phyloP scores from a whole-genome alignment of 2,797 vertebrate species.

The Atherinosoma microstoma region DNA sequence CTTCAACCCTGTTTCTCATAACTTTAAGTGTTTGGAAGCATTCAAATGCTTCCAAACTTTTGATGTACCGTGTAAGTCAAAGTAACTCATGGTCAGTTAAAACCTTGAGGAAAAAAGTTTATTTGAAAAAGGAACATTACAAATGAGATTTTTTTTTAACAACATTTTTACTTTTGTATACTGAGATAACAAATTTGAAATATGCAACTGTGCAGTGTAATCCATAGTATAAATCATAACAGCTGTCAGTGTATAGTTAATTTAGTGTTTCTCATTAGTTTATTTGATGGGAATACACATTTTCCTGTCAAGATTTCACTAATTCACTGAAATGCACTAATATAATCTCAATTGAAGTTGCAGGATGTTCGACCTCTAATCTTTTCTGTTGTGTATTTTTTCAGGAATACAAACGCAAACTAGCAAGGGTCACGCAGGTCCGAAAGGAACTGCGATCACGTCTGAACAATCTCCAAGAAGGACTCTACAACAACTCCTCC shows the following conservation, averaged over 20 bases:
- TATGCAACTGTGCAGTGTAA: too few relatives aligned
- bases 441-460: constrained; percentile 96
- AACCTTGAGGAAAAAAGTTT: neutral
- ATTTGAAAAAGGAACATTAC: neutral
- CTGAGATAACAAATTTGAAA: neutral
- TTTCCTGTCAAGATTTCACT: too few relatives aligned
- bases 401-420: constrained; percentile 97
- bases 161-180: neutral
- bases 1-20: too few relatives aligned
- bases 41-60: neutral
- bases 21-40: neutral
- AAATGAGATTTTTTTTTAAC: neutral
- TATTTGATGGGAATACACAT: neutral
- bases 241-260: neutral
- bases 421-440: constrained; percentile 94
- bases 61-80: neutral
- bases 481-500: constrained; percentile 86
- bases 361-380: constrained; percentile 34
- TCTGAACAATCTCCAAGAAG: constrained; percentile 91
- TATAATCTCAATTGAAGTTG: neutral
- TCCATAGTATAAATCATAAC: too few relatives aligned
- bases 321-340: too few relatives aligned
- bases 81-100: neutral
- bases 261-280: neutral
- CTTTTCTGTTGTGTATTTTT: constrained; percentile 67